Percentiles rank a stretch among this genome's conserved stretches.
These are phyloP conservation scores for Eubucco bourcierii DNA, from an alignment of 2,113 vertebrate species.

Conservation along the genomic window DNA sequence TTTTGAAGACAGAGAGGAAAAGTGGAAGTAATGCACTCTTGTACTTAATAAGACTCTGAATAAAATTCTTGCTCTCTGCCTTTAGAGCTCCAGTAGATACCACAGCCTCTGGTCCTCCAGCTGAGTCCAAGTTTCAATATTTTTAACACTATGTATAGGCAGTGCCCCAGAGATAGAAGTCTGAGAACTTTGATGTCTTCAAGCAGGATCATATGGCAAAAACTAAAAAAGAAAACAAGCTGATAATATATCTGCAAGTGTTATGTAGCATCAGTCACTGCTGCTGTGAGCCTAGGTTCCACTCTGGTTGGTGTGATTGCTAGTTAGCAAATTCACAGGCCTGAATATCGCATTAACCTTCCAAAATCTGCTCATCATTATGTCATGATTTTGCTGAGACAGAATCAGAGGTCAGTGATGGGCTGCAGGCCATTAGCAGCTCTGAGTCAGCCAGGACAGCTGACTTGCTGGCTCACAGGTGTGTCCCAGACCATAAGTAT, in stretches of 20 bases:
- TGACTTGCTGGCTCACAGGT: too few relatives aligned
- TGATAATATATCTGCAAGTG: background rate
- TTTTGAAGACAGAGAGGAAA: background rate
- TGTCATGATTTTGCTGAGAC: too few relatives aligned
- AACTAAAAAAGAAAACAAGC: background rate
- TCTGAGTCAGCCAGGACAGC: too few relatives aligned
- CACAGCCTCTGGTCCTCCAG: background rate
- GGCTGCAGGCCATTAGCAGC: too few relatives aligned
- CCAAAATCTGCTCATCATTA: background rate
- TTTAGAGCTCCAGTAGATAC: background rate
- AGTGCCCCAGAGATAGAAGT: background rate
- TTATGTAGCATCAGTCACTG: background rate
- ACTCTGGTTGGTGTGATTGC: background rate
- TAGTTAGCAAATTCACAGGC: background rate
- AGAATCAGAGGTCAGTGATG: too few relatives aligned
- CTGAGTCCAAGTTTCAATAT: background rate
- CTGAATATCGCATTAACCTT: background rate
- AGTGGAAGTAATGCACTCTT: background rate
- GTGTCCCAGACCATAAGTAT: too few relatives aligned
- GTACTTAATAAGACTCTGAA: too few relatives aligned
- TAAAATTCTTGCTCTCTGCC: background rate
- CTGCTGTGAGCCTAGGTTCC: background rate
- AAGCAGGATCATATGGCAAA: background rate
- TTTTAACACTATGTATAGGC: background rate
- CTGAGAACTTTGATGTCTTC: background rate